Conservation (phyloP, 2,888 invertebrate species). For the Drosophila algonquin region DNA sequence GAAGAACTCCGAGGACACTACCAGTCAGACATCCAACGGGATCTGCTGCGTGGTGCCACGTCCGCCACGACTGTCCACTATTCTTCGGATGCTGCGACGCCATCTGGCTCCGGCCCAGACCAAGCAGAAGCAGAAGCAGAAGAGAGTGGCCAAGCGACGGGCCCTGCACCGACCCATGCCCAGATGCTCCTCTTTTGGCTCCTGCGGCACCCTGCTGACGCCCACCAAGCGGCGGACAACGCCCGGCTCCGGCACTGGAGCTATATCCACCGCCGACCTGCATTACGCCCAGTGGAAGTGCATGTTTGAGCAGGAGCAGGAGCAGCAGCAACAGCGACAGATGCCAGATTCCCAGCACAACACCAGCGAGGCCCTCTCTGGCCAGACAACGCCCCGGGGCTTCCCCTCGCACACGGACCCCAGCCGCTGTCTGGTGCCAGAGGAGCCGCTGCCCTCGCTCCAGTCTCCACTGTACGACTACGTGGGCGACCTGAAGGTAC, state of each 20-base stretch:
- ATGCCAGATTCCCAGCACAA: conserved; percentile 27
- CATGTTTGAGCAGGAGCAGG: conserved; percentile 57
- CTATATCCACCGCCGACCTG: conserved; percentile 24
- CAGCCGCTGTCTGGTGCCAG: conserved; percentile 34
- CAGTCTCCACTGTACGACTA: conserved; percentile 45
- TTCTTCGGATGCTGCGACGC: conserved; percentile 24
- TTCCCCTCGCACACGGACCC: conserved; percentile 75
- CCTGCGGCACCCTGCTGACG: conserved; percentile 52
- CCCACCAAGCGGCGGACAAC: conserved; percentile 10
- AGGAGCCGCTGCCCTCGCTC: not conserved
- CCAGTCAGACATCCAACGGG: not conserved
- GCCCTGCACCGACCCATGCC: conserved; percentile 66
- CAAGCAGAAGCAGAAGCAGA: conserved; percentile 1
- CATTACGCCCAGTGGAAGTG: conserved; percentile 68
- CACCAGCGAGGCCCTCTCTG: conserved; percentile 67
- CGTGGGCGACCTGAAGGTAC: conserved; percentile 29
- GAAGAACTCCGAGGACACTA: not conserved
- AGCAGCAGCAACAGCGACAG: not conserved
- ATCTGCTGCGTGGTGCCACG: conserved; percentile 30
- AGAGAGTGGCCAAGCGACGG: conserved; percentile 23
- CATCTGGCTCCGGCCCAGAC: conserved; percentile 20
- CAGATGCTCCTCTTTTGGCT: conserved; percentile 65
- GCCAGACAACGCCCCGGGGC: conserved; percentile 72
- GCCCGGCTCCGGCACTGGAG: not conserved
- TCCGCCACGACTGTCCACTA: conserved; percentile 10